Evolutionary conservation across 2,797 vertebrate species (phyloP), one percentile per base, ranked within the genome.

Genomic region (Rallus crepitans): DNA sequence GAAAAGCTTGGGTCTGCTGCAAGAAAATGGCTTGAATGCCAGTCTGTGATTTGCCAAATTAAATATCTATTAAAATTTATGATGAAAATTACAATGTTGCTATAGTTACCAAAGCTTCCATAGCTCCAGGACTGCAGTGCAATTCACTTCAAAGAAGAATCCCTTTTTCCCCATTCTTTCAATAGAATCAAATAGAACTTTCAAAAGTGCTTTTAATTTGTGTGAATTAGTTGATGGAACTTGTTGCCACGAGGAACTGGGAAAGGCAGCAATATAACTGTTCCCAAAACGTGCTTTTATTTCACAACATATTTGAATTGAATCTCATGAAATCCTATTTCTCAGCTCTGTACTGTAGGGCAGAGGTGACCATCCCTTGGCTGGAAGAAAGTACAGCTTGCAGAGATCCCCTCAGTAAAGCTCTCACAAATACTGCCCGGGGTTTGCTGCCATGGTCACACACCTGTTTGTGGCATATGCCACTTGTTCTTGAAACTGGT

Each of bases 31-130:
- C 16, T 95, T 89, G 87, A 92, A 77, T 94, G 30, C 33, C 40
- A 77, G 60, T 20, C 60, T 93, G 25, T 78, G 60, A 84, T 87
- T 96, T 94, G 39, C 39, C 48, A 80, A 85, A 89, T 93, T 65
- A 93, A 79, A 57, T 71, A 81, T 45, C 66, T 92, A 27, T 90
- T 79, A 83, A 90, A 92, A 89, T 64, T 57, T 80, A n/a, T 80
- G 87, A 87, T 92, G 45, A 76, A 72, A 84, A 69, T 63, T 39
- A 53, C 48, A 72, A 6, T 33, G 57, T 89, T 94, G 75, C 84
- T 89, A 15, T 89, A 56, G 90, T 64, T 96, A 94, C 83, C 14
- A 73, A 92, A 66, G 64, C 64, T 89, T 90, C 79, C 28, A 50
- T 87, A 59, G 11, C 77, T 79, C 71, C 31, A 75, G 61, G 28